Evolutionary conservation across 2,113 vertebrate species (phyloP).

Genomic region (Psettodes erumei): DNA sequence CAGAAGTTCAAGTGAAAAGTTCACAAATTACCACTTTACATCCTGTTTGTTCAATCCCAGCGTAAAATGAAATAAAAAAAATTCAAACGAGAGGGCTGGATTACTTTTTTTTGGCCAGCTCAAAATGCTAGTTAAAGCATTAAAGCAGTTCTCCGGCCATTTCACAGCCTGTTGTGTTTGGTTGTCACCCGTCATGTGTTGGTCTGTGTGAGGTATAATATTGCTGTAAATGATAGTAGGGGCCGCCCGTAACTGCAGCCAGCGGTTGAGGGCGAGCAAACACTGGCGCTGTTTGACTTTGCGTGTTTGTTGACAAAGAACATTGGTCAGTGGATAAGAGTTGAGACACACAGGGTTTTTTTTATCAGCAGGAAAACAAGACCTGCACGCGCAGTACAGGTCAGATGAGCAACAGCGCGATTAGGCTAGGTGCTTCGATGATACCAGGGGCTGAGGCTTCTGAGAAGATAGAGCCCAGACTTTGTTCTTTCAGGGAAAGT

Average conservation of each 20-base stretch:
- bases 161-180: background rate
- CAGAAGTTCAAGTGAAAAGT: background rate
- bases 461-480: background rate
- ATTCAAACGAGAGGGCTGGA: background rate
- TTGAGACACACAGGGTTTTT: constrained; percentile 16
- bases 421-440: constrained; percentile 2
- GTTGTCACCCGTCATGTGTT: background rate
- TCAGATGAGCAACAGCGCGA: constrained; percentile 27
- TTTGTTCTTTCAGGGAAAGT: background rate
- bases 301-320: constrained; percentile 49
- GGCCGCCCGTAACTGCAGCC: background rate
- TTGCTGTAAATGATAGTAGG: background rate
- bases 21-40: background rate
- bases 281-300: constrained; percentile 51
- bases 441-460: background rate
- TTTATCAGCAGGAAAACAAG: constrained; percentile 54
- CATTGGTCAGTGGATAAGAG: constrained; percentile 48
- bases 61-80: background rate
- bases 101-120: background rate
- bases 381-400: constrained; percentile 20
- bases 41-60: background rate
- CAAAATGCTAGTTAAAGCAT: no score
- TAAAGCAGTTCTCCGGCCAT: background rate
- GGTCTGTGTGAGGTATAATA: constrained; percentile 12
- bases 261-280: constrained; percentile 32